Base-by-base conservation (phyloP, 2,888 invertebrate species). In the Ochropleura plecta region DNA sequence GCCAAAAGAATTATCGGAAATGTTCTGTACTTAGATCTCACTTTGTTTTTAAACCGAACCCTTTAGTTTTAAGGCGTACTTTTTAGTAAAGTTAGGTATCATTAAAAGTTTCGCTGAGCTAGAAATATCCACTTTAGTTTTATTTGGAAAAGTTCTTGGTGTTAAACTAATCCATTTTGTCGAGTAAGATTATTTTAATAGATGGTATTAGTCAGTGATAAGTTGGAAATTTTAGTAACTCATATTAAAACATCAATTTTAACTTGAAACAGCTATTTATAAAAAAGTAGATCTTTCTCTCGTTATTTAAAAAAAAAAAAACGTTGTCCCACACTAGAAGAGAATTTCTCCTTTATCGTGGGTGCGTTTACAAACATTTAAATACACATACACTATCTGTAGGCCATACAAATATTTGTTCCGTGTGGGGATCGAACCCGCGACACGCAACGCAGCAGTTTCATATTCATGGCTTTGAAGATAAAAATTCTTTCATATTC, bases 141-240 rank as follows among this genome's bases (percentile, higher is more conserved):
- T 18, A 49, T n/a, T 51, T 55, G 5, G 40, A 14, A 62, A 62
- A 62, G 75, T 62, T 73, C 12, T 20, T 14, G n/a, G 53, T 30
- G 3, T 78, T 44, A 7, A 12, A 70, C n/a, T 30, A 49, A 79
- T n/a, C 71, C 18, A 14, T 53, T 53, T 49, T 49, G n/a, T 48
- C 49, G n/a, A n/a, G 20, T 12, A 9, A 62, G 53, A 70, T 79
- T 70, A 62, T 42, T 78, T 78, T 60, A 62, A 53, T 53, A 14
- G 14, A 30, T 1, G 46, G 42, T 42, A 51, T 53, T 44, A 71
- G 48, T 71, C 9, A 49, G 53, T n/a, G 44, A 7, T 14, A 30
- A n/a, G 9, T 48, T 57, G 20, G n/a, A 57, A 49, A n/a, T 65
- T 79, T 51, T 42, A 14, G 51, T 12, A 62, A 53, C 48, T 49